These are phyloP conservation scores for Tapirus indicus DNA, from an alignment of 2,797 vertebrate genomes.

Conservation along the genomic window DNA sequence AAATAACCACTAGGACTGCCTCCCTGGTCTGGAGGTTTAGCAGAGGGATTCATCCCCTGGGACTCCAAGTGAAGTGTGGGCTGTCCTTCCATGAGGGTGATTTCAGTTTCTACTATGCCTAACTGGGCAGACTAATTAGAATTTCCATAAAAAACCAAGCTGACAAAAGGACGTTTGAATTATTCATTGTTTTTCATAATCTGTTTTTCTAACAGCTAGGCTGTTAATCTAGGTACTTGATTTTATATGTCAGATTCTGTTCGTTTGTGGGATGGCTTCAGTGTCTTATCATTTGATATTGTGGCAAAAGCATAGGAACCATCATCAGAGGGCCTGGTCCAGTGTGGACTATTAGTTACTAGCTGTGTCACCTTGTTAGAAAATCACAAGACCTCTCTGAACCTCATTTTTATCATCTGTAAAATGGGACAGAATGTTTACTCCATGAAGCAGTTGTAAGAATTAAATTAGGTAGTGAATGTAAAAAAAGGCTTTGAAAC, in stretches of 20 bases:
- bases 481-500: constrained; percentile 7
- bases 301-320: not conserved
- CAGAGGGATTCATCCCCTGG: not conserved
- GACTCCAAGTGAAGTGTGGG: not conserved
- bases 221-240: not conserved
- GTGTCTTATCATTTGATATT: not conserved
- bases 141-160: constrained; percentile 19
- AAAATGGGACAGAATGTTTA: not conserved
- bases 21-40: not conserved
- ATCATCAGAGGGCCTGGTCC: not conserved
- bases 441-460: not conserved
- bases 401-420: constrained; percentile 14
- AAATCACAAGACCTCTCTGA: not conserved
- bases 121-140: not conserved
- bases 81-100: not conserved
- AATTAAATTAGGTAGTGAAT: constrained; percentile 2
- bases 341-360: not conserved
- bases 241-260: constrained; percentile 58
- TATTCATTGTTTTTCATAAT: constrained; percentile 28
- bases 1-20: not conserved
- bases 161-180: constrained; percentile 24
- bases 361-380: not conserved
- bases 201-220: constrained; percentile 5
- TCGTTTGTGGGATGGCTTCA: not conserved
- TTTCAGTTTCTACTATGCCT: not conserved